Conservation (phyloP, 2,113 vertebrate genomes). For the Mormoops blainvillei region DNA sequence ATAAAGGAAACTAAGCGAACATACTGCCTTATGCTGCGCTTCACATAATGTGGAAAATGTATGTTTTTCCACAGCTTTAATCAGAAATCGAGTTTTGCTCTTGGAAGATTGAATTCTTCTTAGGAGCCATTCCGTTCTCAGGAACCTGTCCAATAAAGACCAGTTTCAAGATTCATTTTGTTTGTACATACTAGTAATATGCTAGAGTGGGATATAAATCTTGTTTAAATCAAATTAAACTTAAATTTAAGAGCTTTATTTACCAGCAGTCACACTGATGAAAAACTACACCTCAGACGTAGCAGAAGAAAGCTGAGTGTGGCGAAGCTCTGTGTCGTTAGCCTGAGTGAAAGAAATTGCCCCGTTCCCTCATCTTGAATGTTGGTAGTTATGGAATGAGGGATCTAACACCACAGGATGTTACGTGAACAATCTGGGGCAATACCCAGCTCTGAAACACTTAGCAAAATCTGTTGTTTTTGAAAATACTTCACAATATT, state of each 20-base stretch:
- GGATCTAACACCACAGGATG: background rate
- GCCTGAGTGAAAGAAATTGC: background rate
- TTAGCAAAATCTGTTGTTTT: constrained; percentile 48
- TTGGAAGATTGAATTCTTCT: background rate
- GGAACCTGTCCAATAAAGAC: background rate
- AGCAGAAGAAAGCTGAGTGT: background rate
- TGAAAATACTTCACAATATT: constrained; percentile 25
- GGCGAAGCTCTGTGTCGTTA: background rate
- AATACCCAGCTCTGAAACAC: background rate
- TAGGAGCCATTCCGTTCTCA: background rate
- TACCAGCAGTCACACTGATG: background rate
- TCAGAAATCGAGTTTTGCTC: constrained; percentile 7
- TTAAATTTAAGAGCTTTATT: background rate
- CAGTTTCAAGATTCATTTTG: background rate
- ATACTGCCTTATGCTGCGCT: background rate
- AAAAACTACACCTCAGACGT: background rate
- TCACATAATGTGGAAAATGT: background rate
- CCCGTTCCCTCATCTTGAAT: background rate
- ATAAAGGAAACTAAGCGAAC: background rate
- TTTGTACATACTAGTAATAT: background rate
- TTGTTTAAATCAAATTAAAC: constrained; percentile 2
- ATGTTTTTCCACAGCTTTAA: background rate
- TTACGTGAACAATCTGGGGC: background rate
- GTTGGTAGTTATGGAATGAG: constrained; percentile 4
- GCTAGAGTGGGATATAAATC: background rate